Conservation (phyloP, 2,888 invertebrate genomes). For the Eupsilia transversa region DNA sequence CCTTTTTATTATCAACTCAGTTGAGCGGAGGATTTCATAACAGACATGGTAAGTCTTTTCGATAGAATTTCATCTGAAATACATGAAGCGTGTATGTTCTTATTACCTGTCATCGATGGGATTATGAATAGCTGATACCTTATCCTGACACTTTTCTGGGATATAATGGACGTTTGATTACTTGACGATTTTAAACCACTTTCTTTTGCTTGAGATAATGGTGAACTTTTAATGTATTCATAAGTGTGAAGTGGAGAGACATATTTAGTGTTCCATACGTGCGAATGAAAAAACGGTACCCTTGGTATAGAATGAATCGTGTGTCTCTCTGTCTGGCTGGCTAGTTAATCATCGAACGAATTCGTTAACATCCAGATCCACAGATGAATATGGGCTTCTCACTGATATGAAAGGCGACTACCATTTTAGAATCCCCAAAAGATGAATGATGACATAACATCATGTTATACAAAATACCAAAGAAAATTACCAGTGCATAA, state of each 20-base stretch:
- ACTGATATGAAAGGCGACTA: neutral
- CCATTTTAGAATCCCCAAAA: neutral
- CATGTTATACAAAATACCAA: neutral
- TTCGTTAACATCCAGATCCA: no score
- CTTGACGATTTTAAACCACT: neutral
- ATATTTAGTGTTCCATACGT: no score
- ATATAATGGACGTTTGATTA: conserved; percentile 33
- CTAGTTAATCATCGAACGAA: neutral
- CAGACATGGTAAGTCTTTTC: conserved; percentile 28
- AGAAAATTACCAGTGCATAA: conserved; percentile 9
- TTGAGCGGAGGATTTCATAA: neutral
- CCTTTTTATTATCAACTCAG: neutral
- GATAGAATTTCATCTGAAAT: conserved; percentile 31
- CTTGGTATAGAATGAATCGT: no score
- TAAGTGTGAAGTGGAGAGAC: no score
- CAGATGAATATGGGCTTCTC: neutral
- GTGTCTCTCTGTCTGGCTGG: no score
- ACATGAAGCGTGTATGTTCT: conserved; percentile 30
- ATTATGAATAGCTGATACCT: conserved; percentile 32
- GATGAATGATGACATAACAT: neutral
- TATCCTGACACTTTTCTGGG: conserved; percentile 17
- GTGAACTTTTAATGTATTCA: neutral
- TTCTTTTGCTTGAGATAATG: neutral
- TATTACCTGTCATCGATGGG: conserved; percentile 46
- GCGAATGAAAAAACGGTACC: no score